Base-by-base conservation (phyloP, 2,113 vertebrate species). In the Ciconia boyciana region DNA sequence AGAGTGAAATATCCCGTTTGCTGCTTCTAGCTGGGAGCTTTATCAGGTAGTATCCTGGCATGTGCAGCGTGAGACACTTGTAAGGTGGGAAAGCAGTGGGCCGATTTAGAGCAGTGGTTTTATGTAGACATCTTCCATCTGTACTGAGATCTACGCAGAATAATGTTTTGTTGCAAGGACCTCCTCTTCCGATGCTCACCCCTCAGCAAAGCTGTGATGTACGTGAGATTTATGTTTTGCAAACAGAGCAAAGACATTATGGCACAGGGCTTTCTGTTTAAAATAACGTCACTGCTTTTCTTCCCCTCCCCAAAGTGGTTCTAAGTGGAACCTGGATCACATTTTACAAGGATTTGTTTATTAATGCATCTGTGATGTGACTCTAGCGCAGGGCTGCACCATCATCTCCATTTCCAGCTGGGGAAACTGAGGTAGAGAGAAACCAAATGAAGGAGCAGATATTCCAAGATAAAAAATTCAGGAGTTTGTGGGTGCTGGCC, bases 401-500 rank as follows among this genome's bases (percentile, higher is more conserved):
- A 5, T 71, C 91, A 65, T 82, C 52, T 49, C n/a, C 36, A 5
- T 81, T 84, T 93, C 61, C 65, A 91, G 34, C 34, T 82, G 60
- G 65, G 77, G 57, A 95, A 96, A 96, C 75, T 68, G 64, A 95
- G 88, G 92, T 17, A 68, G 62, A 48, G 75, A 77, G 62, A 68
- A 88, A 60, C 13, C 60, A 79, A 93, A 87, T 15, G 69, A 86
- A 88, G 82, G 57, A 87, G 39, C 65, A 68, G n/a, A 41, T 92
- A 72, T 72, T 89, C 83, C 52, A 60, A 75, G 66, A 94, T 76
- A 29, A 94, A 95, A 95, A 68, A 95, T 82, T 81, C 77, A 94
- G 86, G 74, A 82, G 69, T 60, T 52, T 65, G 41, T 65, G 82
- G 87, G 13, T 90, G 70, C 64, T 95, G 90, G 28, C 11, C 14